Conservation (phyloP, 2,113 vertebrate genomes). For the Gadus chalcogrammus region DNA sequence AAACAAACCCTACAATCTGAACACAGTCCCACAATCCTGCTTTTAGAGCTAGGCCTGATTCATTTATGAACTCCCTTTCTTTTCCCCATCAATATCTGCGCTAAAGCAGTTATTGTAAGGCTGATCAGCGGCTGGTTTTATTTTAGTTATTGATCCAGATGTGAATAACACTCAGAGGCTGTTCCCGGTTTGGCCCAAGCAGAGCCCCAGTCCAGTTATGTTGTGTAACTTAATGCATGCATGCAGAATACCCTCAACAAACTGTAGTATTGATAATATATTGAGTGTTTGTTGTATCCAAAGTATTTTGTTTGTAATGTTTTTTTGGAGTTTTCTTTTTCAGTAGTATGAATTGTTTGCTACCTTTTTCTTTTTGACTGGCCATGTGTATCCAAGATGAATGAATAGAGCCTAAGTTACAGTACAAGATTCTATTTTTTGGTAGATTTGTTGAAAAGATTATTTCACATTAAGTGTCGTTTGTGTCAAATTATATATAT, state of each 20-base stretch:
- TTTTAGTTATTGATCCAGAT: background rate
- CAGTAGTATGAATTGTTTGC: conserved; percentile 44
- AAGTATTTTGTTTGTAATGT: conserved; percentile 64
- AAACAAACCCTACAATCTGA: background rate
- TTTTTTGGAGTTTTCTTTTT: conserved; percentile 39
- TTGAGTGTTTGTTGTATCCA: conserved; percentile 73
- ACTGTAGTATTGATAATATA: conserved; percentile 71
- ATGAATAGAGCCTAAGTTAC: conserved; percentile 49
- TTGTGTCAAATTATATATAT: conserved; percentile 44
- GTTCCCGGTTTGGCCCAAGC: conserved; percentile 54
- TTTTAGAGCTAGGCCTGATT: background rate
- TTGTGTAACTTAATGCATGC: conserved; percentile 78
- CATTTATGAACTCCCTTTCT: background rate
- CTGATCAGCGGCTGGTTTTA: conserved; percentile 23
- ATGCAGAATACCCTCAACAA: conserved; percentile 75
- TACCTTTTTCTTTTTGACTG: conserved; percentile 56
- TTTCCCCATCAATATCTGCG: conserved; percentile 1
- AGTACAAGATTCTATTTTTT: conserved; percentile 64
- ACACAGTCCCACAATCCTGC: conserved; percentile 1
- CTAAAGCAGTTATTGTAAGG: conserved; percentile 16
- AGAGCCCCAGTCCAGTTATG: conserved; percentile 65
- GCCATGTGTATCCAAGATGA: conserved; percentile 60
- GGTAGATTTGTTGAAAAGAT: conserved; percentile 48
- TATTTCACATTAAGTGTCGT: conserved; percentile 31
- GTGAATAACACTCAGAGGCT: conserved; percentile 40